Conservation (phyloP, 53 echinoderm and acorn worm genomes). For the Antedon mediterranea region DNA sequence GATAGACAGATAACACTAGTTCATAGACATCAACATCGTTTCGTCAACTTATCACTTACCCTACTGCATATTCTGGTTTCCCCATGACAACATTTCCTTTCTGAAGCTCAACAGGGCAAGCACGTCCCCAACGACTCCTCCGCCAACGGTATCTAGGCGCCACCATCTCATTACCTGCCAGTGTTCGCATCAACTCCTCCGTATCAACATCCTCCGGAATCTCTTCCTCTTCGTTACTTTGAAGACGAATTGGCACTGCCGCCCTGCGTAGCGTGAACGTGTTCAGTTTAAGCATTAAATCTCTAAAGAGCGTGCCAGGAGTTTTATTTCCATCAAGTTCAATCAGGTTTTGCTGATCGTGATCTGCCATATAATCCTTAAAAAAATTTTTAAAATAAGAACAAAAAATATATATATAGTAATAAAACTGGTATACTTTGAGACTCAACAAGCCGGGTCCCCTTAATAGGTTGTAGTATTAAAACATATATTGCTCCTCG, state of each 20-base stretch:
- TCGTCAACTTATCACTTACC: slow-evolving; percentile 34
- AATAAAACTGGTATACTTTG: no score
- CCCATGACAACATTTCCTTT: slow-evolving; percentile 83
- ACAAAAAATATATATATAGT: no score
- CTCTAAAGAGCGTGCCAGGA: slow-evolving; percentile 38
- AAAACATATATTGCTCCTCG: no score
- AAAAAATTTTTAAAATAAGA: not conserved
- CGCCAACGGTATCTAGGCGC: slow-evolving; percentile 89
- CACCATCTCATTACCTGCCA: slow-evolving; percentile 79
- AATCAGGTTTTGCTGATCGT: slow-evolving; percentile 91
- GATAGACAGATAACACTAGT: no score
- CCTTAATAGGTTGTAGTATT: no score
- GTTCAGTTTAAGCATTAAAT: slow-evolving; percentile 70
- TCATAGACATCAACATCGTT: no score
- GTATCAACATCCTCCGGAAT: slow-evolving; percentile 93
- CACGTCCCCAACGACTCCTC: slow-evolving; percentile 74
- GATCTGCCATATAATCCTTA: slow-evolving; percentile 99
- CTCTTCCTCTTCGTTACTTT: slow-evolving; percentile 81
- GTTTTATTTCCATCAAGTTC: slow-evolving; percentile 91
- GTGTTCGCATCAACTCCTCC: slow-evolving; percentile 89
- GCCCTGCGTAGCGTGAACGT: slow-evolving; percentile 83
- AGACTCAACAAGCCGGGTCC: no score
- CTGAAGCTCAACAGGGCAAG: slow-evolving; percentile 91
- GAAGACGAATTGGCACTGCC: slow-evolving; percentile 86
- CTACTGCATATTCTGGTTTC: slow-evolving; percentile 96